Evolutionary conservation across 2,888 invertebrate species (phyloP), one percentile per base, ranked within the genome.

Genomic region (Rhodophaea formosa): DNA sequence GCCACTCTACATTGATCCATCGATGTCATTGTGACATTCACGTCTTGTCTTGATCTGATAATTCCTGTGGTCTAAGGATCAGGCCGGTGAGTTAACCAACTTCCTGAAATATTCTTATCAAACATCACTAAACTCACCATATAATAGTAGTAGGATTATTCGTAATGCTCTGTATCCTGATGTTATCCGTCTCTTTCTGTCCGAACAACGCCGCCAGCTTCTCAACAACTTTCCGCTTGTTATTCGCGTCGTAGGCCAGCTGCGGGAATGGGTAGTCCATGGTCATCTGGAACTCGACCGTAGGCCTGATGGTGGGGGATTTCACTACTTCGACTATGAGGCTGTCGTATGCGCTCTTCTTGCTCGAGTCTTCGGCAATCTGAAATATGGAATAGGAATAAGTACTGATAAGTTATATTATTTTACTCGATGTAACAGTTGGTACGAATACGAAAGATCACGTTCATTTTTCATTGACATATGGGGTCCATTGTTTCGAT

Each of bases 201-300:
- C 94, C 94, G 75, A 97, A 97, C 10, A 97, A 77, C 16, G 93
- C 92, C 0, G 96, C 93, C 17, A 98, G 79, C 65, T 96, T 96
- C 75, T 97, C 96, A 14, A 97, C 93, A 65, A 97, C 95, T 69
- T 95, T 95, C 35, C 96, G 93, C 74, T 97, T 96, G 77, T 94
- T 92, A 30, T 90, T 86, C 0, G 97, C 94, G 57, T 95, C 95
- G 72, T 94, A 93, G 0, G 92, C 92, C 64, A 97, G 95, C 39
- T 93, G 92, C 8, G 95, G 93, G 77, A 94, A 94, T 0, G 94
- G 92, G 51, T 94, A 93, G 65, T 95, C 95, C 74, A 97, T 86
- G 0, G 94, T 95, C 92, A 97, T 95, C 65, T 95, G 95, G 84
- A 97, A 97, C 77, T 96, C 95, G 0, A 96, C 94, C 16, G 94